Base-by-base conservation (phyloP, 2,113 vertebrate genomes). In the Anguilla japonica region DNA sequence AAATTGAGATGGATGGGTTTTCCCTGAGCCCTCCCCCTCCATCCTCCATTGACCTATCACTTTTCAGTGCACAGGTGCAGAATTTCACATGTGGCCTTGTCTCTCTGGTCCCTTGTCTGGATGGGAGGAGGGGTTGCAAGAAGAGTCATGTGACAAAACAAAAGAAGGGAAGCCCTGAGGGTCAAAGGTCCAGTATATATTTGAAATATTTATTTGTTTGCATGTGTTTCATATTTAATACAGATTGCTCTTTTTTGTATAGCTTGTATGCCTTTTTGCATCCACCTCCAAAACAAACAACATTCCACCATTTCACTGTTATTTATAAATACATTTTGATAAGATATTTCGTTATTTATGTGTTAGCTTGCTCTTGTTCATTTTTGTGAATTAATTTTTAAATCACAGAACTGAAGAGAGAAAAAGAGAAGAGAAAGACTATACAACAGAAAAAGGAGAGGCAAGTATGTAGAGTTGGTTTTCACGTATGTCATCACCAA, bases 1-100 rank as follows among this genome's bases (percentile, higher is more conserved):
- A 92, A 95, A 96, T 93, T 95, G 93, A 97, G 96, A 96, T 92
- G 91, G 95, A 96, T 95, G 93, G 93, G 93, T 95, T 86, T 93
- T 93, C 95, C 60, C 93, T 92, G 94, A 95, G 95, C 93, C 94
- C 0, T 60, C 50, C 43, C 90, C 90, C 91, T 91, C 92, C 91
- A 92, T 93, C 90, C 92, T 87, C 92, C 91, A 90, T 92, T 91
- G 84, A 91, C 88, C 92, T 93, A 92, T 94, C 93, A 91, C 93
- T 92, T 91, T 91, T 91, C 90, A 82, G 86, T 88, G 84, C 89
- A 92, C 92, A 93, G 90, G 92, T 92, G 91, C 93, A 91, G 41
- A 41, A 83, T 93, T 92, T 93, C 90, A 90, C 93, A 94, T 89
- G 85, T 84, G 80, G 85, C 40, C 82, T 56, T 85, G 75, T 79